Base-by-base conservation (phyloP, 1,140 invertebrate species). In the Trichoplusia ni region DNA sequence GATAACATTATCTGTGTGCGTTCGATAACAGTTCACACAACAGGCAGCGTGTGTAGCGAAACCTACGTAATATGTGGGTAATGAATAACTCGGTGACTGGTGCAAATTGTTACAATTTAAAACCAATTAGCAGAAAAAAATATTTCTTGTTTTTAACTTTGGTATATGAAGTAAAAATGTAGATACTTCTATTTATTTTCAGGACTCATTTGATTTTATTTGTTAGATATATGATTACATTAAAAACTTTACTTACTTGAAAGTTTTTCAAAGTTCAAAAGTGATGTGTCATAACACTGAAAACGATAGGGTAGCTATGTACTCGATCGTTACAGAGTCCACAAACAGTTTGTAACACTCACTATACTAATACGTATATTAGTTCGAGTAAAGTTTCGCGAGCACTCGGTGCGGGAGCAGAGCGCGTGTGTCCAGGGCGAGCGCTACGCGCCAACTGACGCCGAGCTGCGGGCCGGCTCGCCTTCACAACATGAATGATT, bases 381-480 rank as follows among this genome's bases (percentile, higher is more conserved):
- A 2, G 19, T 25, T 44, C 63, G 63, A 59, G 38, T 51, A 51
- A 65, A 65, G 63, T 65, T 65, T 51, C 25, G 16, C 25, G 9
- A 14, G 4, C 7, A 19, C 11, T 9, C 16, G 13, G 13, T 6
- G 19, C 11, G 2, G 4, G 35, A 13, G 2, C 13, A 19, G 7
- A 6, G 49, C 63, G 37, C 62, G 33, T 37, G 16, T 21, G 14
- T 8, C 40, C 23, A 3, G 0, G 16, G 2, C 54, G 46, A 65
- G 63, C 63, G 63, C 63, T 21, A 29, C 54, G 54, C 54, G 63
- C 63, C 23, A 42, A 65, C 63, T 65, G 53, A 59, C 54, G 31
- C 18, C 14, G n/a, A n/a, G n/a, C n/a, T n/a, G 13, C 19, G 18
- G n/a, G 9, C 37, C 23, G 33, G 2, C 23, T 14, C 1, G 16